Conservation (phyloP, 2,797 vertebrate species). For the Allobates femoralis region DNA sequence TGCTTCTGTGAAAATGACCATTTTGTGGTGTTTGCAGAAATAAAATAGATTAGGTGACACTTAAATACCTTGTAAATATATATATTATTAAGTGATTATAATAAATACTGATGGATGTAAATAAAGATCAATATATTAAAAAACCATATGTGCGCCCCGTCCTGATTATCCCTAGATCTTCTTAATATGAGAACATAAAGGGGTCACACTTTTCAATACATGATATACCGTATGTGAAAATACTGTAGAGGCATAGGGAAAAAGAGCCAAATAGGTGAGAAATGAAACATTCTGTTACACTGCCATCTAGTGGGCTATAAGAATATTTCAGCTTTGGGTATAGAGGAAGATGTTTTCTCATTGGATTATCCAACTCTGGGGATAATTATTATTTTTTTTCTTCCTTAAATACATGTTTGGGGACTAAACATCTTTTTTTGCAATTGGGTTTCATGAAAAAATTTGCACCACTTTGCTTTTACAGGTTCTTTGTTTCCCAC, state of each 20-base stretch:
- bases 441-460: no score
- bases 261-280: not conserved
- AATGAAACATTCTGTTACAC: not conserved
- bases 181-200: not conserved
- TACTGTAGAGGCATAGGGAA: no score
- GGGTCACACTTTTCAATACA: not conserved
- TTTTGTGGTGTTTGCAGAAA: slow-evolving; percentile 21
- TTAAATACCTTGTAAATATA: slow-evolving; percentile 46
- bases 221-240: not conserved
- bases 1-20: slow-evolving; percentile 14
- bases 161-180: not conserved
- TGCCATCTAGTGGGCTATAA: not conserved
- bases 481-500: no score
- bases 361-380: no score
- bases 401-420: no score
- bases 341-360: no score
- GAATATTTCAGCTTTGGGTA: not conserved
- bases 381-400: no score
- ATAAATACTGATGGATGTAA: not conserved
- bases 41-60: slow-evolving; percentile 16
- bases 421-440: no score
- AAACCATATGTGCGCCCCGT: not conserved
- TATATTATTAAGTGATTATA: not conserved
- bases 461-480: no score
- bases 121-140: slow-evolving; percentile 22